Percentiles rank a stretch among this genome's conserved stretches.
Evolutionary conservation across 2,113 vertebrate genomes (phyloP).

Genomic region (Plotosus lineatus): DNA sequence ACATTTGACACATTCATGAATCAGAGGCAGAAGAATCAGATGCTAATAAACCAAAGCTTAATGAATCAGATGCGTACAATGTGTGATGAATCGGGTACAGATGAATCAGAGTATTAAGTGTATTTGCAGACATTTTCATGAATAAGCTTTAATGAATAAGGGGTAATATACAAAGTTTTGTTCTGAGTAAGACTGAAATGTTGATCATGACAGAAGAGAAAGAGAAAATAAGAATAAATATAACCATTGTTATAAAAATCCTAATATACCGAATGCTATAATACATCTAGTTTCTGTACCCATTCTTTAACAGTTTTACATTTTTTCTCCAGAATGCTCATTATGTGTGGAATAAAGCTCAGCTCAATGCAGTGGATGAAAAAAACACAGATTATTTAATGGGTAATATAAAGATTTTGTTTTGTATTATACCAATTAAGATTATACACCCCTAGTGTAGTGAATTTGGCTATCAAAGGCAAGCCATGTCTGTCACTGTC

Average conservation of each 20-base stretch:
- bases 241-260: not conserved
- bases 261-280: not conserved
- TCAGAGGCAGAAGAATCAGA: not conserved
- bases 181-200: not conserved
- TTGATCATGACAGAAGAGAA: not conserved
- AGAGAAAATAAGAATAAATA: not conserved
- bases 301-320: not conserved
- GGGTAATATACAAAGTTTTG: not conserved
- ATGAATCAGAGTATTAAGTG: not conserved
- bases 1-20: too few relatives aligned
- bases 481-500: too few relatives aligned
- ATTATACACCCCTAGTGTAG: too few relatives aligned
- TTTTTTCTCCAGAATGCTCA: constrained; percentile 60
- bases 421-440: not conserved
- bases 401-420: constrained; percentile 60
- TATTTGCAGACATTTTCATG: not conserved
- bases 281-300: not conserved
- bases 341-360: constrained; percentile 77
- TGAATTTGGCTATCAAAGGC: too few relatives aligned
- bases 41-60: not conserved
- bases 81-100: not conserved
- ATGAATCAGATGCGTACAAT: not conserved
- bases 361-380: constrained; percentile 67
- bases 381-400: constrained; percentile 71
- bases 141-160: not conserved